A percentile compares a stretch with the other conserved stretches of the same genome.
phyloP scores from a whole-genome alignment of 1,140 invertebrate genomes.

The Heliconius hewitsoni region DNA sequence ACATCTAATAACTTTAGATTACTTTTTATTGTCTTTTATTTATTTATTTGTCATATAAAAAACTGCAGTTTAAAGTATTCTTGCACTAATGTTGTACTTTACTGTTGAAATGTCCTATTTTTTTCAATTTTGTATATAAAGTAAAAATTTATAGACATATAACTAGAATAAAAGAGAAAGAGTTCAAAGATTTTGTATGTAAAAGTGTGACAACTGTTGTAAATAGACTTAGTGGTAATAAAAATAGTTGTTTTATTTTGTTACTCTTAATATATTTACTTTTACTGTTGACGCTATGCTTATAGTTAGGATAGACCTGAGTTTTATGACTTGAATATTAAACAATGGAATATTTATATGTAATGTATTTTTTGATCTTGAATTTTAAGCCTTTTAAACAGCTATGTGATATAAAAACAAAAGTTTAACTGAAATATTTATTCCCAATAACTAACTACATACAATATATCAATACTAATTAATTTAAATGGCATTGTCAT shows the following conservation, averaged over 20 bases:
- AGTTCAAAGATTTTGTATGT: not conserved
- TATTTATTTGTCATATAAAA: too few relatives aligned
- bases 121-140: not conserved
- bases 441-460: constrained; percentile 43
- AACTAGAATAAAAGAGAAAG: not conserved
- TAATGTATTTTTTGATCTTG: too few relatives aligned
- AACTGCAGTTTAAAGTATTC: not conserved
- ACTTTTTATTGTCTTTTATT: too few relatives aligned
- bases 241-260: not conserved
- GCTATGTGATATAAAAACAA: not conserved
- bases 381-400: too few relatives aligned
- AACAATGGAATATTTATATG: too few relatives aligned
- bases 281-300: too few relatives aligned
- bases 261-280: not conserved
- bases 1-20: not conserved
- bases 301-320: not conserved
- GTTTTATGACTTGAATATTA: not conserved
- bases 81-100: not conserved
- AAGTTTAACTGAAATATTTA: not conserved
- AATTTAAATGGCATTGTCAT: constrained; percentile 30
- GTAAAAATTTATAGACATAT: not conserved
- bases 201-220: not conserved
- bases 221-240: not conserved
- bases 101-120: too few relatives aligned
- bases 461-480: constrained; percentile 23